phyloP scores from a whole-genome alignment of 2,113 vertebrate genomes.

The Callithrix jacchus region DNA sequence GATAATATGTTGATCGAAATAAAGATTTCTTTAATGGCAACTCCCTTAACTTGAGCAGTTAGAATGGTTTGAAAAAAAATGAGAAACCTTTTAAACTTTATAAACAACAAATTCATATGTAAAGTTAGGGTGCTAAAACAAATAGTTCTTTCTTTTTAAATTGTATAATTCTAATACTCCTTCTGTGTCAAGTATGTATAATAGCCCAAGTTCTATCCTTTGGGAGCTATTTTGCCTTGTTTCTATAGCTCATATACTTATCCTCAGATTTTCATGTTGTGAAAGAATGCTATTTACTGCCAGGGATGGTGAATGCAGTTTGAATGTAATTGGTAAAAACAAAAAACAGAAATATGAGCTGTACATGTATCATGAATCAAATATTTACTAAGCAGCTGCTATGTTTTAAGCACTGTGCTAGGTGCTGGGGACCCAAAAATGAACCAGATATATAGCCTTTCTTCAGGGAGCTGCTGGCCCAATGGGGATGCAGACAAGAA shows the following conservation, averaged over 20 bases:
- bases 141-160: constrained; percentile 5
- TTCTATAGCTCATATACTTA: not conserved
- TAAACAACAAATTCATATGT: not conserved
- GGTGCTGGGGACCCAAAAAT: not conserved
- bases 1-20: too few relatives aligned
- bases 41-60: too few relatives aligned
- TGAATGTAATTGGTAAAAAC: not conserved
- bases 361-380: not conserved
- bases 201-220: not conserved
- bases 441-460: not conserved
- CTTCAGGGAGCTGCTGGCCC: not conserved
- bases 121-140: constrained; percentile 38
- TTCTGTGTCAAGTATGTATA: constrained; percentile 12
- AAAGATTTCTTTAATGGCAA: too few relatives aligned
- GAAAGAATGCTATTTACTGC: not conserved
- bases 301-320: not conserved
- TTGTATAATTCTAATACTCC: constrained; percentile 22
- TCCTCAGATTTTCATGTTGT: not conserved
- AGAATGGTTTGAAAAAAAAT: too few relatives aligned
- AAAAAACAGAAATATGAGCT: not conserved
- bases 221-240: not conserved
- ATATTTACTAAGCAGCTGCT: not conserved
- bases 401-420: not conserved
- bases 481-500: not conserved
- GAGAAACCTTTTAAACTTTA: constrained; percentile 7